Percentiles rank a stretch among this genome's conserved stretches.
Conservation (phyloP, 2,797 vertebrate genomes). For the Anguilla megastoma region DNA sequence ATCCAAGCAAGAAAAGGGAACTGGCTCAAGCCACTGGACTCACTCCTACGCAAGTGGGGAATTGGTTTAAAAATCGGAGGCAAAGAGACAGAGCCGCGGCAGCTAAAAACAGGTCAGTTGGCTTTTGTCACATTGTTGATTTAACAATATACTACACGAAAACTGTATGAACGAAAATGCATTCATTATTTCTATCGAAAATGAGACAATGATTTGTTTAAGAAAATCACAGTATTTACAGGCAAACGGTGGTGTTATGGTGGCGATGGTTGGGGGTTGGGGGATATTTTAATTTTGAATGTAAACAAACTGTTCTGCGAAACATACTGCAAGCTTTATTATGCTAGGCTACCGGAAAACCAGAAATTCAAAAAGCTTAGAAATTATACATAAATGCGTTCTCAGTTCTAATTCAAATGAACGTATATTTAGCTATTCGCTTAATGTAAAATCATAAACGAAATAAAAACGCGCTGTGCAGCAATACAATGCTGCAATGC, state of each 20-base stretch:
- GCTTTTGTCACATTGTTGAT: constrained; percentile 23
- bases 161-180: neutral
- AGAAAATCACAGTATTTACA: constrained; percentile 9
- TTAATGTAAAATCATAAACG: neutral
- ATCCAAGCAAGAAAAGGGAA: constrained; percentile 99
- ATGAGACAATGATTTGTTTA: neutral
- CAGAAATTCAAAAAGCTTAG: neutral
- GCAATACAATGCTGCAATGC: neutral
- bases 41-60: constrained; percentile 98
- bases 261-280: constrained; percentile 19
- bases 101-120: constrained; percentile 95
- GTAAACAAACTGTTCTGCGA: constrained; percentile 36
- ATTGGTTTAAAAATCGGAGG: constrained; percentile 99
- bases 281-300: constrained; percentile 62
- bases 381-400: neutral
- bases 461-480: neutral
- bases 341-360: neutral
- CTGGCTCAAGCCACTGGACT: constrained; percentile 99
- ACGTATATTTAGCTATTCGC: neutral
- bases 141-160: neutral
- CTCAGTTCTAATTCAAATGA: neutral
- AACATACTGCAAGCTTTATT: constrained; percentile 19
- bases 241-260: neutral
- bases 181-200: neutral
- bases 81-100: constrained; percentile 98